Percentiles rank a stretch among this genome's conserved stretches.
phyloP scores from a whole-genome alignment of 1,140 invertebrate genomes.

The Pteromalus puparum region DNA sequence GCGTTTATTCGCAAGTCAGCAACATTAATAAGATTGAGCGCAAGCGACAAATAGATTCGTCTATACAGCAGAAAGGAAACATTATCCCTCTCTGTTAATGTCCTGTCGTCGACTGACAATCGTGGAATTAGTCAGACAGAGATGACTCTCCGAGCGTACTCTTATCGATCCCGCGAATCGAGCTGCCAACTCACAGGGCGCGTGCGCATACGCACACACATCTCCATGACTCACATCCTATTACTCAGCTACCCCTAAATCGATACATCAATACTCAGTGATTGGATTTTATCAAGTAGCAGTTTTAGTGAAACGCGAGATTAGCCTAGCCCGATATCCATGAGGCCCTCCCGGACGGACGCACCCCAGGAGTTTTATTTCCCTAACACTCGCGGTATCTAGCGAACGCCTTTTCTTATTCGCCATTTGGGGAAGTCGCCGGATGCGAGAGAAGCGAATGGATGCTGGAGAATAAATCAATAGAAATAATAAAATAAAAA shows the following conservation, averaged over 20 bases:
- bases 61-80: not conserved
- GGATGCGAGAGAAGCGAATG: not conserved
- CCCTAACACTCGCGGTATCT: not conserved
- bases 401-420: not conserved
- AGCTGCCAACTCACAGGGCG: slow-evolving; percentile 2
- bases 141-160: not conserved
- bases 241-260: slow-evolving; percentile 3
- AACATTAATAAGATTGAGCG: not conserved
- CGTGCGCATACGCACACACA: not conserved
- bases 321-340: not conserved
- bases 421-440: not conserved
- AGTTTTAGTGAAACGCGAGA: not conserved
- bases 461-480: not conserved
- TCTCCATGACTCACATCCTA: not conserved
- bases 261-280: not conserved
- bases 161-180: not conserved
- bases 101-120: not conserved
- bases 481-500: no score
- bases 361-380: not conserved
- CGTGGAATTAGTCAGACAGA: not conserved
- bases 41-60: not conserved
- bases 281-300: not conserved
- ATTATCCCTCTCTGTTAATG: not conserved
- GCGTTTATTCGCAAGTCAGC: not conserved
- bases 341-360: not conserved